Evolutionary conservation across 1,140 invertebrate species (phyloP).

Genomic region (Drosophila hydei): DNA sequence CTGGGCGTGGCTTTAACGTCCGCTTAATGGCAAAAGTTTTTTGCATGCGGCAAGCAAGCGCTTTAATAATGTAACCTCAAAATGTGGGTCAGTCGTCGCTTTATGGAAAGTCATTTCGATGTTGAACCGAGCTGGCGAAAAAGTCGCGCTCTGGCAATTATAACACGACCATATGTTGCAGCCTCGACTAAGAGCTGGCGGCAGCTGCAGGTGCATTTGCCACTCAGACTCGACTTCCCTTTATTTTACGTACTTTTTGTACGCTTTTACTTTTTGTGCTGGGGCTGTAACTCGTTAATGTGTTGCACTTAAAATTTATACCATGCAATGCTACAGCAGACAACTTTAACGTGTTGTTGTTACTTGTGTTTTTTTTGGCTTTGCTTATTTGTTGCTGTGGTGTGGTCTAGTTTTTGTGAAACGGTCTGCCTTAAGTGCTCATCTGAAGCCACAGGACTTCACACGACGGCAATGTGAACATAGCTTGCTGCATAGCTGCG

Average conservation of each 20-base stretch:
- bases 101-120: constrained; percentile 71
- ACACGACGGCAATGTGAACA: constrained; percentile 52
- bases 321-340: constrained; percentile 60
- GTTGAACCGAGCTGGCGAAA: constrained; percentile 27
- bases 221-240: constrained; percentile 15
- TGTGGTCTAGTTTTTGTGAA: constrained; percentile 11
- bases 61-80: constrained; percentile 59
- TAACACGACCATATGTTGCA: constrained; percentile 73
- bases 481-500: constrained; percentile 46
- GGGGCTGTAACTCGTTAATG: constrained; percentile 68
- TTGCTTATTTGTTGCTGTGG: constrained; percentile 12
- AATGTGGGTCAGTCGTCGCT: constrained; percentile 57
- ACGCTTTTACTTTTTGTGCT: constrained; percentile 11
- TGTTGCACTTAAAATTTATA: constrained; percentile 79
- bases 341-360: constrained; percentile 64
- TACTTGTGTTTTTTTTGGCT: constrained; percentile 10
- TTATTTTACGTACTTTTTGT: constrained; percentile 6
- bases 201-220: constrained; percentile 71
- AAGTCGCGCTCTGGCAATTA: constrained; percentile 64
- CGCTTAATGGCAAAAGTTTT: constrained; percentile 49
- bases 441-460: constrained; percentile 60
- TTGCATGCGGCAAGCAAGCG: constrained; percentile 33
- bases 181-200: constrained; percentile 66
- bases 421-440: constrained; percentile 54
- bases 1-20: constrained; percentile 47